A percentile compares a stretch with the other conserved stretches of the same genome.
phyloP scores from a whole-genome alignment of 2,888 invertebrate species.

The Pterostichus niger region DNA sequence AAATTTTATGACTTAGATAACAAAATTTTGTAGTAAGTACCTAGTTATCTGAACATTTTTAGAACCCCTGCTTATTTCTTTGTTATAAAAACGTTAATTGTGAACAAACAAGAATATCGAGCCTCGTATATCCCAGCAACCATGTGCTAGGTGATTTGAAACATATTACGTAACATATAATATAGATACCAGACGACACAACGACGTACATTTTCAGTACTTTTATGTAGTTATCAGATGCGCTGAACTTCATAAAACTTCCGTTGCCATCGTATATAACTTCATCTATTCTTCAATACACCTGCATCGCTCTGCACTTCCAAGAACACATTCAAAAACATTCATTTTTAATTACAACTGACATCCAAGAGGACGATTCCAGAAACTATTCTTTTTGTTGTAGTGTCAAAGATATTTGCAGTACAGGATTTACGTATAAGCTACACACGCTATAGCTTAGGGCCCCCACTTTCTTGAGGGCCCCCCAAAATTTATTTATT shows the following conservation, averaged over 20 bases:
- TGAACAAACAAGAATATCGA: slow-evolving; percentile 10
- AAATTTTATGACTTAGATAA: background rate
- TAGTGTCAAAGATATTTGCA: slow-evolving; percentile 35
- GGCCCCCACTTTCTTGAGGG: no score
- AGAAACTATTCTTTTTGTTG: slow-evolving; percentile 17
- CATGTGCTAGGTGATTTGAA: slow-evolving; percentile 8
- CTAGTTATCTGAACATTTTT: background rate
- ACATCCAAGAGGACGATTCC: background rate
- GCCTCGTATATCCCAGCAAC: background rate
- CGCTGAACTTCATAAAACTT: slow-evolving; percentile 46
- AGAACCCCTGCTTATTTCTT: slow-evolving; percentile 5
- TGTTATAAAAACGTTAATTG: slow-evolving; percentile 10
- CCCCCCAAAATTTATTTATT: no score
- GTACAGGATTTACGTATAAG: no score
- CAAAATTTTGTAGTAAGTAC: background rate
- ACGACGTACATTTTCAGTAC: slow-evolving; percentile 1
- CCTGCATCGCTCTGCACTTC: background rate
- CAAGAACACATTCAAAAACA: slow-evolving; percentile 15
- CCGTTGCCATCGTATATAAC: background rate
- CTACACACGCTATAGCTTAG: no score
- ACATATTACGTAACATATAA: slow-evolving; percentile 7
- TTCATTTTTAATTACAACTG: slow-evolving; percentile 46
- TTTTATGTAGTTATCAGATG: slow-evolving; percentile 39
- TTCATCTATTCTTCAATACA: background rate
- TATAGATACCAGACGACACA: background rate